Evolutionary conservation across 1,140 invertebrate species (phyloP), one percentile per base, ranked within the genome.

Genomic region (Delia radicum): DNA sequence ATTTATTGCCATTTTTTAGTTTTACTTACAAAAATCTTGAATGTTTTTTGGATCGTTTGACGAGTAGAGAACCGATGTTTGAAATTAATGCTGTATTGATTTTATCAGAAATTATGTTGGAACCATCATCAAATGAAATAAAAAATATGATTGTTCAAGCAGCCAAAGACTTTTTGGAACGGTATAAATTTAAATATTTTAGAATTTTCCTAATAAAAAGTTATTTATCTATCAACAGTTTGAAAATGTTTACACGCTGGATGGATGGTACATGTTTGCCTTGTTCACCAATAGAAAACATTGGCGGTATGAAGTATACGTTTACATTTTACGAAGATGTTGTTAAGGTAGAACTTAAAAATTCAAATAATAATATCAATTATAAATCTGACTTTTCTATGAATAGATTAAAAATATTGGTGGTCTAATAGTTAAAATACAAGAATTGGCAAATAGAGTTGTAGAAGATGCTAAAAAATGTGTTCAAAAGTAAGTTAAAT

Each of bases 161-260:
- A 75, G 86, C 91, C 1, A 91, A 91, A 78, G 90, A 93, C 85
- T 90, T 93, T 74, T 78, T 94, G 0, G 89, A 90, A 29, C 89
- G 90, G 88, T 89, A 77, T 79, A 72, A 12, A 65, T 65, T n/a
- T n/a, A n/a, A n/a, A n/a, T n/a, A n/a, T n/a, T n/a, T n/a, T n/a
- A n/a, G n/a, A n/a, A n/a, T n/a, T n/a, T n/a, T n/a, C n/a, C n/a
- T n/a, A n/a, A n/a, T n/a, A n/a, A n/a, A n/a, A n/a, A n/a, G n/a
- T n/a, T n/a, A n/a, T n/a, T n/a, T n/a, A n/a, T 15, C 37, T 10
- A 15, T 10, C n/a, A 62, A 26, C 55, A 93, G 92, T 77, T 83
- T 94, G 3, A 94, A 93, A 81, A 79, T 87, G 6, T 95, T 96
- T 84, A 89, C 92, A 0, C 90, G 95, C 8, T 97, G 95, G 95